These are phyloP conservation scores for Ricordea florida DNA, from an alignment of 92 coral and sea anemone genomes.

Conservation along the genomic window DNA sequence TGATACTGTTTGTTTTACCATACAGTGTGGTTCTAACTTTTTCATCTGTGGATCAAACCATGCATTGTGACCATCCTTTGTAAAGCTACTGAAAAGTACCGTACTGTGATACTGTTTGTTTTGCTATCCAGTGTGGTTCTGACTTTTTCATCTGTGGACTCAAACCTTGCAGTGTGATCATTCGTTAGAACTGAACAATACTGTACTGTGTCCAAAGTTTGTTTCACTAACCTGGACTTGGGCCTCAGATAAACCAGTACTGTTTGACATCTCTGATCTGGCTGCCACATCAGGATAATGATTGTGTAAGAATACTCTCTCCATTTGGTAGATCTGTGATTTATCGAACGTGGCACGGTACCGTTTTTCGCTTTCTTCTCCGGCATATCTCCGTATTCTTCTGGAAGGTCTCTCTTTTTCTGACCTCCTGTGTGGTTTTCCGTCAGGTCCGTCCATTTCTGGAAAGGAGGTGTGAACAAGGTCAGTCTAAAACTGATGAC, in stretches of 20 bases:
- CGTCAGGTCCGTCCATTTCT: slow-evolving; percentile 4
- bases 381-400: slow-evolving; percentile 2
- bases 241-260: slow-evolving; percentile 77
- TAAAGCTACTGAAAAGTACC: no score
- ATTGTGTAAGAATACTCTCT: slow-evolving; percentile 75
- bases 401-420: slow-evolving; percentile 49
- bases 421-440: slow-evolving; percentile 4
- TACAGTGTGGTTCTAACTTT: no score
- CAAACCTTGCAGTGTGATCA: no score
- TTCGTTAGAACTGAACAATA: no score
- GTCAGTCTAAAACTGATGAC: background rate
- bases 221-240: slow-evolving; percentile 92
- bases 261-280: slow-evolving; percentile 75
- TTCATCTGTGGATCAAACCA: no score
- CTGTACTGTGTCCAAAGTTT: no score
- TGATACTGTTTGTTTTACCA: no score
- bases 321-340: slow-evolving; percentile 86
- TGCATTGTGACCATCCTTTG: no score
- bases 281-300: slow-evolving; percentile 88
- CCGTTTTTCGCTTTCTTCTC: slow-evolving; percentile 52
- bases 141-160: no score
- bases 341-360: slow-evolving; percentile 91
- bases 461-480: background rate
- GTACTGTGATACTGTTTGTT: no score
- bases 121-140: no score